Percentiles rank a stretch among this genome's conserved stretches.
phyloP scores from a whole-genome alignment of 2,797 vertebrate genomes.

The Propithecus perrieri region DNA sequence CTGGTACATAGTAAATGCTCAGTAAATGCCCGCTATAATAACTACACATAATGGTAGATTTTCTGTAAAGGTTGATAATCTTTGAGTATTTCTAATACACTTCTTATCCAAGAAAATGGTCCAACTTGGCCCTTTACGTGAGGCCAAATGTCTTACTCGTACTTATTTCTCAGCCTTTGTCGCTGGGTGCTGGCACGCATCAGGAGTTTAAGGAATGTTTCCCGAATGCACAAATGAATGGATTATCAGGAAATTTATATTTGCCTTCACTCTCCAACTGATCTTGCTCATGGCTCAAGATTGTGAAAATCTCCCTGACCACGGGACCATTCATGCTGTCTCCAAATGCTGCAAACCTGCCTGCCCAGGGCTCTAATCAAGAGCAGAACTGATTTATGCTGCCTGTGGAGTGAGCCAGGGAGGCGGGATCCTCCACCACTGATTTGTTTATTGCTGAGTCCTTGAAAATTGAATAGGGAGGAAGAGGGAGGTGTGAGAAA shows the following conservation, averaged over 20 bases:
- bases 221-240: not conserved
- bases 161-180: not conserved
- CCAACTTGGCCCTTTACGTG: not conserved
- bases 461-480: conserved; percentile 65
- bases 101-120: not conserved
- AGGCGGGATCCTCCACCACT: conserved; percentile 22
- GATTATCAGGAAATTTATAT: not conserved
- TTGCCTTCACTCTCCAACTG: not conserved
- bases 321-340: not conserved
- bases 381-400: conserved; percentile 58
- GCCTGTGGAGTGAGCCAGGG: not conserved
- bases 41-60: not conserved
- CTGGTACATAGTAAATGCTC: not conserved
- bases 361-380: conserved; percentile 5
- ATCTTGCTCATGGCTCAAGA: not conserved
- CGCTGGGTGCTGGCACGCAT: not conserved
- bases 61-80: conserved; percentile 6
- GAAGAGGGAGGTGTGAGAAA: conserved; percentile 52
- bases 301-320: conserved; percentile 4
- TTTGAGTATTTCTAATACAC: not conserved
- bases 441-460: conserved; percentile 60
- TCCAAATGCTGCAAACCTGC: conserved; percentile 2
- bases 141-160: not conserved
- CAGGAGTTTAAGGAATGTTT: not conserved
- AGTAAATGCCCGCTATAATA: not conserved